Evolutionary conservation across 2,113 vertebrate genomes (phyloP).

Genomic region (Numida meleagris): DNA sequence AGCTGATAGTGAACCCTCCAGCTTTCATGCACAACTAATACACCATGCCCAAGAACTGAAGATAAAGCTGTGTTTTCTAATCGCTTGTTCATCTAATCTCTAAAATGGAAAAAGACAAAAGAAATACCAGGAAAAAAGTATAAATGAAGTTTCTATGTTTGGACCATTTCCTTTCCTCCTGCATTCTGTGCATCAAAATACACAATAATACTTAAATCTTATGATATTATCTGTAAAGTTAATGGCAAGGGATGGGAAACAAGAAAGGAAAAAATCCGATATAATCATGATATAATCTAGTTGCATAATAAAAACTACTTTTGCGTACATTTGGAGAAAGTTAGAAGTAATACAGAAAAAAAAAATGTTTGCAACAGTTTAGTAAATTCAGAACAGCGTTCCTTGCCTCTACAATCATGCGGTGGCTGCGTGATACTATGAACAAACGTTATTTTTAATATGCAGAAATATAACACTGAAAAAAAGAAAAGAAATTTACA

Average conservation of each 20-base stretch:
- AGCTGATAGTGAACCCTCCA: neutral
- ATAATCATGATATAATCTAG: neutral
- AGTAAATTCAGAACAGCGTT: neutral
- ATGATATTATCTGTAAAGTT: neutral
- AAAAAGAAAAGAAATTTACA: neutral
- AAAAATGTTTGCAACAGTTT: neutral
- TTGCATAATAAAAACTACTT: neutral
- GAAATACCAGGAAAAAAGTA: neutral
- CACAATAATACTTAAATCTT: neutral
- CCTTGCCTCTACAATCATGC: neutral
- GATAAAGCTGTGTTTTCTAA: neutral
- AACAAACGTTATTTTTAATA: neutral
- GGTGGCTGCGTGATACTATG: neutral
- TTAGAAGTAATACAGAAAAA: neutral
- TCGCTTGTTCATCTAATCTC: neutral
- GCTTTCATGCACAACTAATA: neutral
- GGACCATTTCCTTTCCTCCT: neutral
- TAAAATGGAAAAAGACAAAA: neutral
- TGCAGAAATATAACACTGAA: neutral
- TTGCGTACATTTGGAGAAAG: neutral
- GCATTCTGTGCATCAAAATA: neutral
- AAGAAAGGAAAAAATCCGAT: neutral
- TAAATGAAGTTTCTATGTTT: neutral
- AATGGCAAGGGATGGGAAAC: neutral
- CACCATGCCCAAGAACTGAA: neutral